These are phyloP conservation scores for Nannoperca australis DNA, from an alignment of 2,797 vertebrate genomes.

Conservation along the genomic window DNA sequence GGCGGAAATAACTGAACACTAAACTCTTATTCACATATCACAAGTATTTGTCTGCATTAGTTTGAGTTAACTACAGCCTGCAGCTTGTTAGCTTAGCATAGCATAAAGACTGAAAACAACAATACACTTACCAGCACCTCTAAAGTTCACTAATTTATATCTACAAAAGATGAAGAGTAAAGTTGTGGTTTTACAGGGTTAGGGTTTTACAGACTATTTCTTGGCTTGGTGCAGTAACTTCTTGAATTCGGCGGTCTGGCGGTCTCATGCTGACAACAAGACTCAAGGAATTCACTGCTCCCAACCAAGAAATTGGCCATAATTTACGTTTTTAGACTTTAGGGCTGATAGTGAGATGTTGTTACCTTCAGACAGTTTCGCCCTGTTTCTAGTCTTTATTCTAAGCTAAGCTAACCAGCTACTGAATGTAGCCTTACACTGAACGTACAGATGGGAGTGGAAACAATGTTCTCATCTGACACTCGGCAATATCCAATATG, in stretches of 20 bases:
- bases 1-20: constrained; percentile 21
- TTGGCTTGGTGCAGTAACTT: background rate
- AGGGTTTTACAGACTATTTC: background rate
- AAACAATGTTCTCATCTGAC: background rate
- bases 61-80: background rate
- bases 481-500: background rate
- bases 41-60: background rate
- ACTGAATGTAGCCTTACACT: background rate
- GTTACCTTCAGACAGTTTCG: background rate
- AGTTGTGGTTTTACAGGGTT: no score
- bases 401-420: background rate
- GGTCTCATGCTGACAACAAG: background rate
- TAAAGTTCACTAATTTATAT: background rate
- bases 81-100: no score
- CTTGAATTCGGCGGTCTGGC: background rate
- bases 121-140: no score
- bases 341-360: background rate
- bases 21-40: background rate
- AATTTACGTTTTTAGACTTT: background rate
- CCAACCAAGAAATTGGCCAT: background rate
- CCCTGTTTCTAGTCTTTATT: background rate
- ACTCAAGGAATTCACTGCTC: background rate
- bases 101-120: background rate
- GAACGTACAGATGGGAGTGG: background rate
- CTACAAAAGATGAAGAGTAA: no score